A percentile compares a stretch with the other conserved stretches of the same genome.
These are phyloP conservation scores for Pseudachorutes palmiensis DNA, from an alignment of 1,140 invertebrate genomes.

Conservation along the genomic window DNA sequence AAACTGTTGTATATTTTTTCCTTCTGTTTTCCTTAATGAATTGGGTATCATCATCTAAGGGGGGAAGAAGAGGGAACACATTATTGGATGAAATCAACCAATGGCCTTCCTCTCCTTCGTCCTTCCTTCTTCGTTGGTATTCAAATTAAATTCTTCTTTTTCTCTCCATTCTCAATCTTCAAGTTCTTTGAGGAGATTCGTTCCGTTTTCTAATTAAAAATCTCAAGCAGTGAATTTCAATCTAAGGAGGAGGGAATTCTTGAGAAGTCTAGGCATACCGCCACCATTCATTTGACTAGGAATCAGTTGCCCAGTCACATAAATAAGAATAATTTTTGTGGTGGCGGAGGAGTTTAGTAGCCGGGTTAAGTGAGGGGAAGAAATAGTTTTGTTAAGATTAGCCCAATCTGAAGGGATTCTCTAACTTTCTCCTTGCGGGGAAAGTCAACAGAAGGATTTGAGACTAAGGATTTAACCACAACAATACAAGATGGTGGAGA, in stretches of 20 bases:
- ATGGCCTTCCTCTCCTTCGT: background rate
- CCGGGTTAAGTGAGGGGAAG: background rate
- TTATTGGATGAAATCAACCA: no score
- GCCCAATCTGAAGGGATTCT: background rate
- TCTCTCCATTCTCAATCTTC: background rate
- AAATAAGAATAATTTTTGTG: conserved; percentile 12
- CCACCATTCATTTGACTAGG: no score
- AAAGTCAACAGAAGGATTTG: background rate
- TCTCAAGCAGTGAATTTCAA: conserved; percentile 12
- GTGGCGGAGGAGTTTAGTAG: background rate
- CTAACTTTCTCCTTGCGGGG: background rate
- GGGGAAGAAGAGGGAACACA: no score
- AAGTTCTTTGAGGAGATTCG: background rate
- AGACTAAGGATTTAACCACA: background rate
- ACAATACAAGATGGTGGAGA: background rate
- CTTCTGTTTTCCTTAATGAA: no score
- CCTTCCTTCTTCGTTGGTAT: conserved; percentile 1
- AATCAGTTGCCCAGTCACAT: background rate
- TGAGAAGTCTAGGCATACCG: no score
- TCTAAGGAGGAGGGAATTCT: background rate
- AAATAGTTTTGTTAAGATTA: conserved; percentile 8
- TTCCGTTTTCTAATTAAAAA: conserved; percentile 11
- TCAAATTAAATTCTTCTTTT: conserved; percentile 11
- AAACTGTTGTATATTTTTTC: no score
- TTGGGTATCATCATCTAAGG: no score